These are phyloP conservation scores for Strix uralensis DNA, from an alignment of 2,113 vertebrate genomes.

Conservation along the genomic window DNA sequence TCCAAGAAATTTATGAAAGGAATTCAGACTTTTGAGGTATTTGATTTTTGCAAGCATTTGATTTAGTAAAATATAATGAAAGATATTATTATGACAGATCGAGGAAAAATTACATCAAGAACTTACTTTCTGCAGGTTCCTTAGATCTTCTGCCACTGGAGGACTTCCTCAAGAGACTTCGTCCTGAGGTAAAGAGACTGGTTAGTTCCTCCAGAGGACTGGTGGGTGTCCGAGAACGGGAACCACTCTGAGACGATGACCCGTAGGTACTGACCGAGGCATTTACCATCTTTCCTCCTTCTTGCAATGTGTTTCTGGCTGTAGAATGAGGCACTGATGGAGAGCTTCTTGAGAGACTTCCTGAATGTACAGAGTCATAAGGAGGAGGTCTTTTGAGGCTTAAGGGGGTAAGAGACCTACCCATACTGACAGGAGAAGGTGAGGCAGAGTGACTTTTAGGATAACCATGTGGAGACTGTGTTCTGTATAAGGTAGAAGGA, in stretches of 20 bases:
- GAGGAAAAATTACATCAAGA: neutral
- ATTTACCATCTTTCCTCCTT: conserved; percentile 83
- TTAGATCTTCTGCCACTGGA: conserved; percentile 85
- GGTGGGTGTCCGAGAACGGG: conserved; percentile 89
- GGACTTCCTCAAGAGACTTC: conserved; percentile 85
- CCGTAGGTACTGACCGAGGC: conserved; percentile 80
- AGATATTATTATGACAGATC: neutral
- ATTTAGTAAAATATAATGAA: neutral
- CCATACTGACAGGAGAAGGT: conserved; percentile 93
- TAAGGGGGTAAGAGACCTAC: conserved; percentile 87
- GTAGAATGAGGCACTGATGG: conserved; percentile 86
- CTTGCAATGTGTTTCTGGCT: conserved; percentile 84
- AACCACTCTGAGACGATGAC: conserved; percentile 81
- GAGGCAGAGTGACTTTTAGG: conserved; percentile 93
- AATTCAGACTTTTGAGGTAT: neutral
- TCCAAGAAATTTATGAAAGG: neutral
- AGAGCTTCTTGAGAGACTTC: conserved; percentile 88
- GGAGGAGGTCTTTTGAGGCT: conserved; percentile 94
- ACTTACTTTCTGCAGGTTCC: conserved; percentile 90
- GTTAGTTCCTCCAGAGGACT: conserved; percentile 92
- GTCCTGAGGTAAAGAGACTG: conserved; percentile 86
- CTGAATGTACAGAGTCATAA: conserved; percentile 87
- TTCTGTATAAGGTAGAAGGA: conserved; percentile 86
- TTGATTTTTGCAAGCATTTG: neutral
- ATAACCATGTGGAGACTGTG: conserved; percentile 86